Evolutionary conservation across 23 tunicate genomes (phyloP).

Genomic region (Diplosoma virens): DNA sequence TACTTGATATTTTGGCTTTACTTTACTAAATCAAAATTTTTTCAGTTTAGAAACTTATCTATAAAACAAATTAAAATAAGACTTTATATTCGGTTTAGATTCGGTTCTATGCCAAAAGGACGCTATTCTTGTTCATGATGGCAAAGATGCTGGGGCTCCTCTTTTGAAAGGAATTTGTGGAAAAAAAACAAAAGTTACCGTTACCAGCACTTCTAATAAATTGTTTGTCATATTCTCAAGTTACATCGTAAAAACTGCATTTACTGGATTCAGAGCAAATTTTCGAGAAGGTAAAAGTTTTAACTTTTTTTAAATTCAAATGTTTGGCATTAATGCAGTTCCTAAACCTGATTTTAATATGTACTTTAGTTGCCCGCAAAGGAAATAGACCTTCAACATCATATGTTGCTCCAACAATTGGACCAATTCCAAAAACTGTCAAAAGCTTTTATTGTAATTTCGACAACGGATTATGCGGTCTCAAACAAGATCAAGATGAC

Average conservation of each 20-base stretch:
- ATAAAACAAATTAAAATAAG: no score
- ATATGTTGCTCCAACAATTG: constrained; percentile 60
- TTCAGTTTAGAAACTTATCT: no score
- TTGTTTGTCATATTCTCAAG: constrained; percentile 85
- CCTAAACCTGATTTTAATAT: no score
- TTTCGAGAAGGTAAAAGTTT: constrained; percentile 63
- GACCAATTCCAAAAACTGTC: constrained; percentile 26
- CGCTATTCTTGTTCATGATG: constrained; percentile 91
- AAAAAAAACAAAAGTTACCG: constrained; percentile 1
- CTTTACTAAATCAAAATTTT: no score
- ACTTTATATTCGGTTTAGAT: no score
- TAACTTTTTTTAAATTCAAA: no score
- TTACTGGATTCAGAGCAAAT: constrained; percentile 66
- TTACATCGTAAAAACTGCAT: constrained; percentile 22
- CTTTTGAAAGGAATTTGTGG: constrained; percentile 79
- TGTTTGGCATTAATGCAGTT: no score
- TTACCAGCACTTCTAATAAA: constrained; percentile 33
- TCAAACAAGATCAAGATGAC: constrained; percentile 68
- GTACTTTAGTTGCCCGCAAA: no score
- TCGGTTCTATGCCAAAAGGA: constrained; percentile 94
- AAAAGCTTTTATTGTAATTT: constrained; percentile 61
- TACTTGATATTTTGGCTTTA: no score
- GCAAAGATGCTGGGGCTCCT: constrained; percentile 71
- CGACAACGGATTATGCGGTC: constrained; percentile 56
- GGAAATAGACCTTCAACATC: no score